These are phyloP conservation scores for Philonicus albiceps DNA, from an alignment of 2,888 invertebrate genomes.

Conservation along the genomic window DNA sequence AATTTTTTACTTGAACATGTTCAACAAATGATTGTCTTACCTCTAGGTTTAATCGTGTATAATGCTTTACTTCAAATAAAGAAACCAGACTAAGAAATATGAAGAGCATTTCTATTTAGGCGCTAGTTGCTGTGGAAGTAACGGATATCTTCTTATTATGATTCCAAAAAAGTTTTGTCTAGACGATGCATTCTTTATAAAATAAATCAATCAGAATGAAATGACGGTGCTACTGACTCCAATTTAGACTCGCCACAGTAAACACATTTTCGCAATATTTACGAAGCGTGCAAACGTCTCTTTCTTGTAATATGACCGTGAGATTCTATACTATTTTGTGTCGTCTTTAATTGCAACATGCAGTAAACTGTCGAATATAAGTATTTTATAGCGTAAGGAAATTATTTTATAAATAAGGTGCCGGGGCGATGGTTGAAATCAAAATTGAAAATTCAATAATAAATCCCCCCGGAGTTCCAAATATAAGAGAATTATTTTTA, in stretches of 20 bases:
- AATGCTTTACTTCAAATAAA: background rate
- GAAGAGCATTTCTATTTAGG: background rate
- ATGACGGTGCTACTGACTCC: background rate
- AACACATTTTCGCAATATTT: background rate
- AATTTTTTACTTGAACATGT: background rate
- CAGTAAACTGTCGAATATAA: background rate
- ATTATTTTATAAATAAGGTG: background rate
- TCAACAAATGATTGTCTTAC: background rate
- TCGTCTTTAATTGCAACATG: background rate
- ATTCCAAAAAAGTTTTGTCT: background rate
- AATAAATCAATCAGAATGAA: background rate
- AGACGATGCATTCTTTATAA: background rate
- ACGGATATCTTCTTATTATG: background rate
- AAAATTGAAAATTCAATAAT: background rate
- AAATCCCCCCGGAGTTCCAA: background rate
- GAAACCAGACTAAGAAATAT: background rate
- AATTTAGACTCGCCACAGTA: background rate
- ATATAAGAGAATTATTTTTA: background rate
- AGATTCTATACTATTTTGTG: background rate
- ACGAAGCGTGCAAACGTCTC: background rate
- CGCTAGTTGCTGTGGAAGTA: background rate
- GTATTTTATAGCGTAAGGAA: background rate
- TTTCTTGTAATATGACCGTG: background rate
- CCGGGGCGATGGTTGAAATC: background rate
- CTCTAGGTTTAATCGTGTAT: background rate